These are phyloP conservation scores for Stichopus horrens DNA, from an alignment of 53 echinoderm and acorn worm genomes.

Conservation along the genomic window DNA sequence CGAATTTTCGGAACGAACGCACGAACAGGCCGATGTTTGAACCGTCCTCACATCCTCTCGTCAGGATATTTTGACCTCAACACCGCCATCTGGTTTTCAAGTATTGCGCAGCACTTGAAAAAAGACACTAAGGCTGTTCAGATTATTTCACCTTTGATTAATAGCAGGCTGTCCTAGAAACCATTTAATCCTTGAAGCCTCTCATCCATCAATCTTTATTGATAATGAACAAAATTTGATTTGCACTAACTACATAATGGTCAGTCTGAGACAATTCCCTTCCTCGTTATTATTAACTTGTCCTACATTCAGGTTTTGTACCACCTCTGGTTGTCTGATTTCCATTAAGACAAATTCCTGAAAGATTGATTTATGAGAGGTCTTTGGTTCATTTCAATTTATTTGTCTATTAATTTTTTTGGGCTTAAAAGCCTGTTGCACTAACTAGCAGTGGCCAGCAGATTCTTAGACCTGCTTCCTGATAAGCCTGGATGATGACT, in stretches of 20 bases:
- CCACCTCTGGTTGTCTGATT: neutral
- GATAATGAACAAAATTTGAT: neutral
- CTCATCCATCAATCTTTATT: slow-evolving; percentile 1
- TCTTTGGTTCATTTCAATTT: neutral
- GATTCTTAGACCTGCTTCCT: neutral
- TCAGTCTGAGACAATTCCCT: neutral
- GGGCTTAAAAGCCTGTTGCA: slow-evolving; percentile 35
- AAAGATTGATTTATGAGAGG: slow-evolving; percentile 22
- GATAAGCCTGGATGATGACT: slow-evolving; percentile 3
- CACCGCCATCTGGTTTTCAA: too few species aligned
- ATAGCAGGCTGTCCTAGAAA: neutral
- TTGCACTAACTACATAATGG: neutral
- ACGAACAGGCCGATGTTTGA: too few species aligned
- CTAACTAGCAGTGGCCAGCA: neutral
- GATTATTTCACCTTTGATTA: too few species aligned
- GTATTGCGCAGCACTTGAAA: too few species aligned
- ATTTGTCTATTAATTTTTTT: neutral
- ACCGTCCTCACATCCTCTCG: too few species aligned
- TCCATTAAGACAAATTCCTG: slow-evolving; percentile 35
- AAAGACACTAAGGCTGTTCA: too few species aligned
- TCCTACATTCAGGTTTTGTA: neutral
- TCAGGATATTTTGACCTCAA: too few species aligned
- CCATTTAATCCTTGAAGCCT: neutral
- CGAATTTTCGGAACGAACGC: too few species aligned
- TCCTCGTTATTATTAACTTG: neutral